These are phyloP conservation scores for Drosophila basisetae DNA, from an alignment of 2,888 invertebrate genomes.

Conservation along the genomic window DNA sequence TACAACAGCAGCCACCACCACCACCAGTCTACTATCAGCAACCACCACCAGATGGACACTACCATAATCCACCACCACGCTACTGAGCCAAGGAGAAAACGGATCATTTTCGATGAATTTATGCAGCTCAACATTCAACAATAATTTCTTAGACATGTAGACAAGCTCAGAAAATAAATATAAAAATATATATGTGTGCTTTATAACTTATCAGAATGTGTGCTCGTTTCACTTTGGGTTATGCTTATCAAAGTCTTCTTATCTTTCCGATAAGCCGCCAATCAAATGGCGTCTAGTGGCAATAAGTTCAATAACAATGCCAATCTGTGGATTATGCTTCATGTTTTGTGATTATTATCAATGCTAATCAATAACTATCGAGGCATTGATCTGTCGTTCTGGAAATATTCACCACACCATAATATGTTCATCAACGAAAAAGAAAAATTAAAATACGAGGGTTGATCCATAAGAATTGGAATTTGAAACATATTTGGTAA, in stretches of 20 bases:
- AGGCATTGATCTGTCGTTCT: background rate
- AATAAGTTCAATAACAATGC: slow-evolving; percentile 19
- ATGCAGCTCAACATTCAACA: slow-evolving; percentile 22
- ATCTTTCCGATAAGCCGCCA: slow-evolving; percentile 12
- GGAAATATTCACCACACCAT: background rate
- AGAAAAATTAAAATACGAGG: background rate
- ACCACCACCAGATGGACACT: slow-evolving; percentile 61
- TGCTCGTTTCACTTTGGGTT: slow-evolving; percentile 23
- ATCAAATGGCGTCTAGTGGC: background rate
- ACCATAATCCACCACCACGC: slow-evolving; percentile 67
- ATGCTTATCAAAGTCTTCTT: slow-evolving; percentile 11
- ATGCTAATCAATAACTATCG: slow-evolving; percentile 13
- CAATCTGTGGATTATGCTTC: slow-evolving; percentile 23
- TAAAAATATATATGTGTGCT: slow-evolving; percentile 2
- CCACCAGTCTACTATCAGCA: slow-evolving; percentile 26
- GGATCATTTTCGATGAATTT: slow-evolving; percentile 40
- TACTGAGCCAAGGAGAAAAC: slow-evolving; percentile 27
- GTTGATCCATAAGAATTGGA: background rate
- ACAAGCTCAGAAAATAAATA: slow-evolving; percentile 5
- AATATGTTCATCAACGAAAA: background rate
- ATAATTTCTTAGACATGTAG: slow-evolving; percentile 19
- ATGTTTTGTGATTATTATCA: background rate
- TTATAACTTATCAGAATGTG: slow-evolving; percentile 9
- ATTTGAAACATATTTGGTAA: background rate
- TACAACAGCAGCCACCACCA: slow-evolving; percentile 46